These are phyloP conservation scores for Chaetogeoica ovagalla DNA, from an alignment of 2,888 invertebrate genomes.

Conservation along the genomic window DNA sequence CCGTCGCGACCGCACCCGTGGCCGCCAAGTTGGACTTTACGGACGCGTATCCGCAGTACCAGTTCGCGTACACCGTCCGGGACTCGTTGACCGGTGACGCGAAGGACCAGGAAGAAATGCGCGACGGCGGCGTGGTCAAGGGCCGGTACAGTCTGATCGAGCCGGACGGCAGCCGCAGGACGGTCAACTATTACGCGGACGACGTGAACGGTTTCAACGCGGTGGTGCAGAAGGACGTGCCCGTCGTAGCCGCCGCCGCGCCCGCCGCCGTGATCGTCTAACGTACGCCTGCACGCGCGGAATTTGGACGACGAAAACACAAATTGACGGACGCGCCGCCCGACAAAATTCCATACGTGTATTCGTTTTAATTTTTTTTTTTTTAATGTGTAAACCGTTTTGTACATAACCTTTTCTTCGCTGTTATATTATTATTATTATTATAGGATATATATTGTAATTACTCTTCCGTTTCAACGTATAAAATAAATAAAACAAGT, in stretches of 20 bases:
- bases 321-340: not conserved
- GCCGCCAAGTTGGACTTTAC: constrained; percentile 55
- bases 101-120: constrained; percentile 58
- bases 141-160: constrained; percentile 58
- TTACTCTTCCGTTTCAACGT: not conserved
- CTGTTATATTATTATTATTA: constrained; percentile 12
- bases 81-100: constrained; percentile 58
- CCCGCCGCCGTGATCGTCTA: not conserved
- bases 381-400: not conserved
- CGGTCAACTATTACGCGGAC: constrained; percentile 60
- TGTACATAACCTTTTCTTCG: constrained; percentile 31
- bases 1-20: constrained; percentile 36
- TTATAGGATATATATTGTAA: constrained; percentile 3
- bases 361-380: constrained; percentile 1
- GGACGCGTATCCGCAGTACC: constrained; percentile 56
- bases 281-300: not conserved
- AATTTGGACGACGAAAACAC: too few species aligned
- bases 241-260: constrained; percentile 55
- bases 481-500: constrained; percentile 14
- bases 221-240: constrained; percentile 57
- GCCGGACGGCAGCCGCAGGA: constrained; percentile 57
- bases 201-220: constrained; percentile 59
- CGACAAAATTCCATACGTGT: constrained; percentile 25
- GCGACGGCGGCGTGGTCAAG: constrained; percentile 59
- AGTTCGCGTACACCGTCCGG: constrained; percentile 56